phyloP scores from a whole-genome alignment of 2,113 vertebrate genomes.

The Muntiacus muntjak region DNA sequence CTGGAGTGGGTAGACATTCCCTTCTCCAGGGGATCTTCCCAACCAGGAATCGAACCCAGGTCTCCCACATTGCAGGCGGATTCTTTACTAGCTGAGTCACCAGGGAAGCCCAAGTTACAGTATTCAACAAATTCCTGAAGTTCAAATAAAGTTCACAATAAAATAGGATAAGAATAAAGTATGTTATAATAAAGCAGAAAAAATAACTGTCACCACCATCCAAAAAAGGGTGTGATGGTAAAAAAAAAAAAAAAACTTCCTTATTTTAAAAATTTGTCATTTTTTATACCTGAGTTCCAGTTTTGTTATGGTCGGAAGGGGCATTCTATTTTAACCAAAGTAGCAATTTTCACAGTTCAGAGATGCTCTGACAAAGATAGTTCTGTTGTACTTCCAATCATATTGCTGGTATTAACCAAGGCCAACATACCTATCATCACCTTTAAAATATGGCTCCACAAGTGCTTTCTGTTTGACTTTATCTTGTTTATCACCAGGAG shows the following conservation, averaged over 20 bases:
- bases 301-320: slow-evolving; percentile 22
- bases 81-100: not conserved
- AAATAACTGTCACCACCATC: not conserved
- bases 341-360: not conserved
- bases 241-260: not conserved
- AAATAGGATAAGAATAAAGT: slow-evolving; percentile 8
- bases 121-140: not conserved
- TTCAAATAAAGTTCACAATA: slow-evolving; percentile 8
- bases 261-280: not conserved
- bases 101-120: not conserved
- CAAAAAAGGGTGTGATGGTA: not conserved
- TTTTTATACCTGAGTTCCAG: not conserved
- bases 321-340: not conserved
- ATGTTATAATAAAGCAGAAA: slow-evolving; percentile 13
- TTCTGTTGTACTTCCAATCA: not conserved
- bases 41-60: not conserved
- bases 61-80: not conserved
- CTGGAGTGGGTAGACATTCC: not conserved
- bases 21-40: not conserved
- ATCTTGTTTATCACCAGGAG: slow-evolving; percentile 77
- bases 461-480: slow-evolving; percentile 82
- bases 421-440: slow-evolving; percentile 80
- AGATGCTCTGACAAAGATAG: not conserved
- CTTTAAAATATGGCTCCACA: slow-evolving; percentile 82
- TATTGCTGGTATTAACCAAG: not conserved